Conservation (phyloP, 2,797 vertebrate species). For the Siniperca undulata region DNA sequence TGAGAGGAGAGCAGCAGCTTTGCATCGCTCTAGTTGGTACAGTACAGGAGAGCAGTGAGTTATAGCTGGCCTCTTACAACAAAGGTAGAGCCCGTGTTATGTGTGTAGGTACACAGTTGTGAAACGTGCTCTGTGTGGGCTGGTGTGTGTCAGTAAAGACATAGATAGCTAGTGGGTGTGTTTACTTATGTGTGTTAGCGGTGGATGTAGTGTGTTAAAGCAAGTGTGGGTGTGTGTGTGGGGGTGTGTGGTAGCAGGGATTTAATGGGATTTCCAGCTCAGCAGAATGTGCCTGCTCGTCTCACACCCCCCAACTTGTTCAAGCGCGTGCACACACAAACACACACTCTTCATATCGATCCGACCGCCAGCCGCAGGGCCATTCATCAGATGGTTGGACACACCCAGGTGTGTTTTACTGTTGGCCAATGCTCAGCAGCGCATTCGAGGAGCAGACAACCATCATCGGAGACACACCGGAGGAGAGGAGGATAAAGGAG, state of each 20-base stretch:
- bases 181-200: conserved; percentile 68
- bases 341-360: conserved; percentile 77
- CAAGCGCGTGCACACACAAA: conserved; percentile 38
- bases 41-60: conserved; percentile 65
- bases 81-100: conserved; percentile 49
- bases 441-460: conserved; percentile 77
- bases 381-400: conserved; percentile 85
- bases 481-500: conserved; percentile 25
- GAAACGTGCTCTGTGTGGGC: conserved; percentile 60
- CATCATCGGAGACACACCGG: conserved; percentile 59
- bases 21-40: conserved; percentile 65
- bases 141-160: conserved; percentile 74
- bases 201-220: conserved; percentile 59
- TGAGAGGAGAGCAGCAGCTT: conserved; percentile 59
- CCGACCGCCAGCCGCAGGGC: conserved; percentile 74
- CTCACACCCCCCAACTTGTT: conserved; percentile 56
- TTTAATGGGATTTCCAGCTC: conserved; percentile 89
- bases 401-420: conserved; percentile 87
- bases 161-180: conserved; percentile 64
- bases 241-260: conserved; percentile 59
- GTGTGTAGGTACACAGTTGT: conserved; percentile 54
- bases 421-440: conserved; percentile 81
- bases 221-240: conserved; percentile 27
- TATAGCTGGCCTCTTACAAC: conserved; percentile 59
- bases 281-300: conserved; percentile 81